These are phyloP conservation scores for Vulpes ferrilata DNA, from an alignment of 2,113 vertebrate genomes.

Conservation along the genomic window DNA sequence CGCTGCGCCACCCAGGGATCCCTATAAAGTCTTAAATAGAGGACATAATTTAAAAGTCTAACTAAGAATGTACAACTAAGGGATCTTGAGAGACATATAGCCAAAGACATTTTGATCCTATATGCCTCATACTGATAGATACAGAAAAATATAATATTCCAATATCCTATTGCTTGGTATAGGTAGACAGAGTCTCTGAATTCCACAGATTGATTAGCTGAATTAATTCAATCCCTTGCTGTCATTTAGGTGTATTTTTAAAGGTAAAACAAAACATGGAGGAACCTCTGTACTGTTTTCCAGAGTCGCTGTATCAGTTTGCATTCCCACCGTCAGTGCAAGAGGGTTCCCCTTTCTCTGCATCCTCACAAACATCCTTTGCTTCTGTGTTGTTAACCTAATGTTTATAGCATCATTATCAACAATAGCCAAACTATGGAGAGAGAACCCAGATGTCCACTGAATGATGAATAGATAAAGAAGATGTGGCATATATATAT, in stretches of 20 bases:
- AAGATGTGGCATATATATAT: background rate
- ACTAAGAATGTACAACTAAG: background rate
- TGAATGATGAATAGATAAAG: background rate
- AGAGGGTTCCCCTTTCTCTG: background rate
- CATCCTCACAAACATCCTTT: background rate
- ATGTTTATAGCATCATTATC: background rate
- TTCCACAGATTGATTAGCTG: background rate
- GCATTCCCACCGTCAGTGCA: background rate
- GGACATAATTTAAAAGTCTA: background rate
- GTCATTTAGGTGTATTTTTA: conserved; percentile 13
- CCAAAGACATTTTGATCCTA: conserved; percentile 7
- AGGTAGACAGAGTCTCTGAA: background rate
- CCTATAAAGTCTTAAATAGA: conserved; percentile 39
- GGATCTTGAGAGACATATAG: background rate
- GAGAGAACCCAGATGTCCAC: background rate
- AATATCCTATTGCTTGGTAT: background rate
- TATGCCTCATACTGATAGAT: background rate
- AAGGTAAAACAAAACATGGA: background rate
- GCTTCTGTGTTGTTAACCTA: background rate
- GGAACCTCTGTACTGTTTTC: background rate
- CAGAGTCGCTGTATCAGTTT: background rate
- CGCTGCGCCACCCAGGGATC: too few species aligned
- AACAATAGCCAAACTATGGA: background rate
- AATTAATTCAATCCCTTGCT: conserved; percentile 55
- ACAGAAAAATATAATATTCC: conserved; percentile 12